Evolutionary conservation across 2,113 vertebrate species (phyloP), one percentile per base, ranked within the genome.

Genomic region (Cottus gobio): DNA sequence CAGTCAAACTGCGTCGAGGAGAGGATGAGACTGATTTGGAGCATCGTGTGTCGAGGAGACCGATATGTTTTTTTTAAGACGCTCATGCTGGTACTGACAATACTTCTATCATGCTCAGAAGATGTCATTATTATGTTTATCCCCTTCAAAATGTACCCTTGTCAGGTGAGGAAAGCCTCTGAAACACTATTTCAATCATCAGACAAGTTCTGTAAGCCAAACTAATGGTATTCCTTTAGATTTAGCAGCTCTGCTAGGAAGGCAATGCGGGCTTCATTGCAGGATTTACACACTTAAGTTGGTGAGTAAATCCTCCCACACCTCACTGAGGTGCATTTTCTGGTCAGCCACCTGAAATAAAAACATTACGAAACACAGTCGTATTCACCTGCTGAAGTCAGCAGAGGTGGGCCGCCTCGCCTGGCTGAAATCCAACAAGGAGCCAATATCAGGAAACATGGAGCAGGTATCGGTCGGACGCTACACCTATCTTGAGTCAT

Each of bases 11-110:
- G 83, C 48, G 85, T 77, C 18, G 71, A 71, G 87, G 67, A 87
- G 72, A 82, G 82, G 84, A 89, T 71, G 83, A 85, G 88, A 90
- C 84, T 84, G 87, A 91, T 92, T 84, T 85, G 75, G 88, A 90
- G 82, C 85, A 89, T 87, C 80, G 62, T 63, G 66, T 30, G 28
- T 62, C 80, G 36, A 86, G 50, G 31, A 84, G 75, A 79, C 64
- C 39, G 36, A 86, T 77, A 31, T 30, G 28, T 61, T 48, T 20
- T 42, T 77, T 69, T 82, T 18, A 64, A 82, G 44, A 50, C 16
- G 65, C 50, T 16, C 44, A 73, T 77, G 66, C 57, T 80, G 4
- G n/a, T 1, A 36, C 34, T 8, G 31, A 57, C 50, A 31, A 56
- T 7, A 78, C 71, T 79, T 73, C 24, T 57, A 52, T 15, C 50